These are phyloP conservation scores for Linnaemya tessellans DNA, from an alignment of 2,888 invertebrate genomes.

Conservation along the genomic window DNA sequence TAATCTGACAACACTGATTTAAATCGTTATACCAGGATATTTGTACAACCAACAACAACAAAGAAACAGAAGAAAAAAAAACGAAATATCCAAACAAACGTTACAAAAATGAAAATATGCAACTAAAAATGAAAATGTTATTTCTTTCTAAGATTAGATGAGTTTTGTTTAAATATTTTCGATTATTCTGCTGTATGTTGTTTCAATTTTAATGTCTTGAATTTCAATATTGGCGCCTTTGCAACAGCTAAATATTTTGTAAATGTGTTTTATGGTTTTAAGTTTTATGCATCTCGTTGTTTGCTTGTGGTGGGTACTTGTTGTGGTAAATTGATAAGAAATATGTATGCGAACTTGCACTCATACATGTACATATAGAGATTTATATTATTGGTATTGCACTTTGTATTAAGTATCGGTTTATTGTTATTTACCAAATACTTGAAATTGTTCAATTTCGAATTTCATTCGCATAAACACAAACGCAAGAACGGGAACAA, in stretches of 20 bases:
- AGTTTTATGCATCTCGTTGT: constrained; percentile 32
- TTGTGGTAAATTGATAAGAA: constrained; percentile 70
- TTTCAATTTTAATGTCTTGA: constrained; percentile 58
- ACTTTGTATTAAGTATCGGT: constrained; percentile 55
- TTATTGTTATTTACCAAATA: constrained; percentile 70
- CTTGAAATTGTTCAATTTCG: constrained; percentile 63
- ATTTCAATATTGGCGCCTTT: constrained; percentile 62
- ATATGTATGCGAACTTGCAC: constrained; percentile 42
- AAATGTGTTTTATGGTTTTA: constrained; percentile 40
- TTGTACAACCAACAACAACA: constrained; percentile 10
- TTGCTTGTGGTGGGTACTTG: constrained; percentile 51
- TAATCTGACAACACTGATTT: too few relatives aligned
- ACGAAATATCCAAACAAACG: not conserved
- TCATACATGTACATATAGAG: not conserved
- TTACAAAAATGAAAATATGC: not conserved
- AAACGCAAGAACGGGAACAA: not conserved
- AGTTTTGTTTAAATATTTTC: constrained; percentile 50
- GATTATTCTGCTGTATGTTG: constrained; percentile 18
- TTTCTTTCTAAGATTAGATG: constrained; percentile 56
- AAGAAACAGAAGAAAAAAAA: constrained; percentile 3
- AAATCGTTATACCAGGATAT: constrained; percentile 9
- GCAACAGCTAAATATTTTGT: constrained; percentile 2
- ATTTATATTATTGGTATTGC: constrained; percentile 55
- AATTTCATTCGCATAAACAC: constrained; percentile 48
- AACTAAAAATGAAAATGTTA: constrained; percentile 61